Evolutionary conservation across 1,140 invertebrate genomes (phyloP).

Genomic region (Aphidius gifuensis): DNA sequence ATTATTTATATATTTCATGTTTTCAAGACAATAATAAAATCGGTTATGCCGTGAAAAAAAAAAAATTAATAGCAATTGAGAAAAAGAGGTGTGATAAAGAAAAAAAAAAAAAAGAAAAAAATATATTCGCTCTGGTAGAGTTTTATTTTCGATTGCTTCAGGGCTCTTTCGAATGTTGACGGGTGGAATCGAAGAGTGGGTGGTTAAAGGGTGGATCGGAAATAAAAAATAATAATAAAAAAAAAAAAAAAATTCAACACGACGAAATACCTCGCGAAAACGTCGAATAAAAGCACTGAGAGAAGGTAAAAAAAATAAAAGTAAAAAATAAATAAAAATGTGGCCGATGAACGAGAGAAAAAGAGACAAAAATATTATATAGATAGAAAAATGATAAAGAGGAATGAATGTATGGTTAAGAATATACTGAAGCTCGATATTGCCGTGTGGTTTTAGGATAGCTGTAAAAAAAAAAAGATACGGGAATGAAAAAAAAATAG

Average conservation of each 20-base stretch:
- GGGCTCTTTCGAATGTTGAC: slow-evolving; percentile 16
- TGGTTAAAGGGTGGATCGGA: neutral
- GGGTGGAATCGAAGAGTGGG: neutral
- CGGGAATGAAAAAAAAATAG: slow-evolving; percentile 20
- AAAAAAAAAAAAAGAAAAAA: slow-evolving; percentile 14
- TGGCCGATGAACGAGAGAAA: neutral
- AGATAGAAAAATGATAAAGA: slow-evolving; percentile 25
- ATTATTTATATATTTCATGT: too few species aligned
- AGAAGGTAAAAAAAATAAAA: slow-evolving; percentile 12
- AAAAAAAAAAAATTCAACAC: slow-evolving; percentile 18
- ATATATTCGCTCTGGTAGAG: slow-evolving; percentile 21
- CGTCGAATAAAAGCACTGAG: slow-evolving; percentile 26
- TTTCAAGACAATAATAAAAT: neutral
- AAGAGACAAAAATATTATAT: slow-evolving; percentile 3
- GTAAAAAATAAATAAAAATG: slow-evolving; percentile 1
- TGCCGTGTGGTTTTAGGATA: slow-evolving; percentile 19
- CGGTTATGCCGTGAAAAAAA: slow-evolving; percentile 5
- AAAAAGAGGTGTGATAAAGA: slow-evolving; percentile 20
- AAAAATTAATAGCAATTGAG: slow-evolving; percentile 25
- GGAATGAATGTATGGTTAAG: slow-evolving; percentile 30
- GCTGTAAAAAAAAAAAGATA: slow-evolving; percentile 4
- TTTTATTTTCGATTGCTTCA: slow-evolving; percentile 27
- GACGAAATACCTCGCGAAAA: slow-evolving; percentile 23
- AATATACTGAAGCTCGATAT: slow-evolving; percentile 29
- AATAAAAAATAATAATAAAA: slow-evolving; percentile 11